phyloP scores from a whole-genome alignment of 2,113 vertebrate genomes.

The Lepidothrix coronata region DNA sequence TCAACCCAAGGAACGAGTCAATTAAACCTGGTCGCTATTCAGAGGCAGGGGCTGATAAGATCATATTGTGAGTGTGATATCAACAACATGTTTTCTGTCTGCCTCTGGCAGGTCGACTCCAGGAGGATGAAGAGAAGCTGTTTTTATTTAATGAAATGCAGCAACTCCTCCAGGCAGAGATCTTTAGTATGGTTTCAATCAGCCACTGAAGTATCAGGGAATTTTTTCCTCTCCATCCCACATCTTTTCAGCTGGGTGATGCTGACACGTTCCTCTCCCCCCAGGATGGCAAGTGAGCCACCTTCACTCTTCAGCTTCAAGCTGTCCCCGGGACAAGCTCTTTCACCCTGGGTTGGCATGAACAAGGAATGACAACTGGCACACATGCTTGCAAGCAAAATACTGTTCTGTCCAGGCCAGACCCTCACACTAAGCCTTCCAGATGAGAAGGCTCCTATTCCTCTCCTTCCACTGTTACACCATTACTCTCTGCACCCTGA shows the following conservation, averaged over 20 bases:
- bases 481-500: background rate
- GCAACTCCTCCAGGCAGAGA: background rate
- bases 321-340: background rate
- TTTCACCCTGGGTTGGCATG: background rate
- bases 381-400: background rate
- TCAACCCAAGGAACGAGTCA: background rate
- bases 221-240: background rate
- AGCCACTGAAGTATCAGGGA: background rate
- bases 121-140: background rate
- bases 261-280: background rate
- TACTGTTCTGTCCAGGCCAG: background rate
- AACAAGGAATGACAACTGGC: background rate
- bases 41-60: background rate
- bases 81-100: background rate
- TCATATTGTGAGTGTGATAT: background rate
- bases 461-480: background rate
- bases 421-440: background rate
- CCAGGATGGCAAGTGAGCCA: background rate
- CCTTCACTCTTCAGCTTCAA: background rate
- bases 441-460: background rate
- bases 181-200: background rate
- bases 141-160: constrained; percentile 13
- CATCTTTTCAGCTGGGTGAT: background rate
- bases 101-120: background rate
- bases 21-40: background rate